Evolutionary conservation across 2,888 invertebrate genomes (phyloP).

Genomic region (Perizoma affinitatum): DNA sequence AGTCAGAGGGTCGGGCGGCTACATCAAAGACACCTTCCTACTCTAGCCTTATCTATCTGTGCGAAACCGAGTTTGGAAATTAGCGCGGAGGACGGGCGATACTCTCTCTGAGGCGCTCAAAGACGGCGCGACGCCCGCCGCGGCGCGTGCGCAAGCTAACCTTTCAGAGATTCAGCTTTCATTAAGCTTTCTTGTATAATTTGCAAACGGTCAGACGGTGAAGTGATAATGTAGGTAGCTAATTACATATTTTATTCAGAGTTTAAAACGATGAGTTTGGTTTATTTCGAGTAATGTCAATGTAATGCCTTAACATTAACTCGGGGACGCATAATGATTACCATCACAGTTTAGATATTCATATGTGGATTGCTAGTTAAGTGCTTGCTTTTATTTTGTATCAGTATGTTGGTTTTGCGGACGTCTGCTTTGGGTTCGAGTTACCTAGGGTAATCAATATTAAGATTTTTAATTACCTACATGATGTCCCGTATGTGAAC

Average conservation of each 20-base stretch:
- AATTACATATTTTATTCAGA: constrained; percentile 74
- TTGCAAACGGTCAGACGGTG: constrained; percentile 56
- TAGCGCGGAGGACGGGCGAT: constrained; percentile 74
- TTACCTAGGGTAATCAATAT: neutral
- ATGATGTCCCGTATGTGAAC: too few relatives aligned
- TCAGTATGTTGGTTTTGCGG: neutral
- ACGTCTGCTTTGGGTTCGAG: neutral
- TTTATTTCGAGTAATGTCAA: constrained; percentile 53
- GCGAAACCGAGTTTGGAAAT: constrained; percentile 81
- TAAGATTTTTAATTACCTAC: too few relatives aligned
- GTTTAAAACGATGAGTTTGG: constrained; percentile 54
- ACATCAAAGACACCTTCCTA: constrained; percentile 82
- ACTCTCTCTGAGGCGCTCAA: constrained; percentile 57
- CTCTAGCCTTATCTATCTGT: constrained; percentile 81
- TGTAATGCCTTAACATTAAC: too few relatives aligned
- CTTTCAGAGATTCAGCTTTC: constrained; percentile 63
- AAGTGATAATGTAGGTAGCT: constrained; percentile 70
- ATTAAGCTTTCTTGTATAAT: constrained; percentile 73
- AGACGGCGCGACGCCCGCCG: constrained; percentile 36
- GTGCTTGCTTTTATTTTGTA: constrained; percentile 33
- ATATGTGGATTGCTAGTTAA: constrained; percentile 51
- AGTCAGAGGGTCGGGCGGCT: constrained; percentile 81
- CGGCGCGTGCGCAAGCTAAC: constrained; percentile 72
- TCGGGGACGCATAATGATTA: too few relatives aligned
- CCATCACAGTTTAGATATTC: constrained; percentile 23